These are phyloP conservation scores for Drosophila hydei DNA, from an alignment of 1,140 invertebrate species.

Conservation along the genomic window DNA sequence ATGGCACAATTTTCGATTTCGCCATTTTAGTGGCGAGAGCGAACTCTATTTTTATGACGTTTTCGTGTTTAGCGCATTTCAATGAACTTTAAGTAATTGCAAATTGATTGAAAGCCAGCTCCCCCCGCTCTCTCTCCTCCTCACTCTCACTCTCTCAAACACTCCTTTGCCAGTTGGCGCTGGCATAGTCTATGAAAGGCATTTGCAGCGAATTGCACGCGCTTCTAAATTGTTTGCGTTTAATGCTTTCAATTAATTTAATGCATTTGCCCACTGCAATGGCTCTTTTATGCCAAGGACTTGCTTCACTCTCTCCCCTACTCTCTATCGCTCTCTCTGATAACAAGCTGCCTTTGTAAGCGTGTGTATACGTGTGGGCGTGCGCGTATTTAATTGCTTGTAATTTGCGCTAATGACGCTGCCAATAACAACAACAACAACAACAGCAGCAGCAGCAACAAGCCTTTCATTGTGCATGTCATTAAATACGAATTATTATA, in stretches of 20 bases:
- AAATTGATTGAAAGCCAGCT: slow-evolving; percentile 73
- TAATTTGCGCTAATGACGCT: slow-evolving; percentile 77
- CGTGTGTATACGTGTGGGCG: slow-evolving; percentile 11
- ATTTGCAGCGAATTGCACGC: slow-evolving; percentile 47
- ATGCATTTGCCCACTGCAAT: slow-evolving; percentile 57
- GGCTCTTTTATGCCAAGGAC: slow-evolving; percentile 16
- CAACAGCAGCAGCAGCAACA: slow-evolving; percentile 44
- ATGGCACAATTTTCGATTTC: slow-evolving; percentile 41
- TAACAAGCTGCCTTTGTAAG: slow-evolving; percentile 45
- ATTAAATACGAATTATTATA: slow-evolving; percentile 67
- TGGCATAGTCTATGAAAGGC: slow-evolving; percentile 5
- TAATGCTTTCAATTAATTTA: slow-evolving; percentile 80
- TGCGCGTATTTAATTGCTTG: slow-evolving; percentile 70
- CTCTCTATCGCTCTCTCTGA: neutral
- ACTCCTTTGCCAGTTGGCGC: too few relatives aligned
- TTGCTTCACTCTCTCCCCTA: neutral
- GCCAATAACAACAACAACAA: slow-evolving; percentile 46
- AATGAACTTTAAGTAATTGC: slow-evolving; percentile 77
- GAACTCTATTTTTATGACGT: slow-evolving; percentile 71
- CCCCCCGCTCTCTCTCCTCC: neutral
- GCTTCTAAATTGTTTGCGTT: slow-evolving; percentile 71
- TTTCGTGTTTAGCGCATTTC: slow-evolving; percentile 74
- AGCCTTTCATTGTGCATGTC: slow-evolving; percentile 43
- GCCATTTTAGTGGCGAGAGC: slow-evolving; percentile 26
- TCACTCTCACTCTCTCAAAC: neutral